phyloP scores from a whole-genome alignment of 2,797 vertebrate genomes.

The Lophotriccus pileatus region DNA sequence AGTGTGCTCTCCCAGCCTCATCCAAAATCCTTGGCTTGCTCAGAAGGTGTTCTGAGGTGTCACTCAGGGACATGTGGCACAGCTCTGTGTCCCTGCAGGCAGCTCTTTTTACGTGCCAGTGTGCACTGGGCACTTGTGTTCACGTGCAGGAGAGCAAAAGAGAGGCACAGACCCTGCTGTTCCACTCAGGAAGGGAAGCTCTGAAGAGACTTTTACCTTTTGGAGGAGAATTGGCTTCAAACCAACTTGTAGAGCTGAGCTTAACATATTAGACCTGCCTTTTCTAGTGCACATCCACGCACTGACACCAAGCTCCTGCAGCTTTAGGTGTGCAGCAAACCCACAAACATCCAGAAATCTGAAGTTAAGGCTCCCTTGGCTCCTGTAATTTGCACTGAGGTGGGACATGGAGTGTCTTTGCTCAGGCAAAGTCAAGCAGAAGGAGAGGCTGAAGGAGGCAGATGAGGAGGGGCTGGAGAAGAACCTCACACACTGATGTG shows the following conservation, averaged over 20 bases:
- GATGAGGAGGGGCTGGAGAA: background rate
- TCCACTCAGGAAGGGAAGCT: background rate
- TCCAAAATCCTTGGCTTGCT: background rate
- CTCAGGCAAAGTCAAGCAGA: background rate
- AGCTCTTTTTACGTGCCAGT: background rate
- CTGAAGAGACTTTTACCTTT: background rate
- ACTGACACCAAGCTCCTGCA: background rate
- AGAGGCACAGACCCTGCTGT: background rate
- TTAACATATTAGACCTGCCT: background rate
- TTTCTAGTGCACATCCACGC: background rate
- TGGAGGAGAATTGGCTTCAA: background rate
- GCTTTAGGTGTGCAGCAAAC: background rate
- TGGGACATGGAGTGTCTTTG: background rate
- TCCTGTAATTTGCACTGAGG: background rate
- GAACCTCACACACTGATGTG: background rate
- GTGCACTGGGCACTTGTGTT: fast-evolving
- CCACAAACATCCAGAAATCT: slow-evolving; percentile 10
- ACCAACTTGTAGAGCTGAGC: background rate
- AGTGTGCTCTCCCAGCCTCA: background rate
- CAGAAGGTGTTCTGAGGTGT: background rate
- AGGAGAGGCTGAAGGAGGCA: background rate
- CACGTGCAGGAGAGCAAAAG: background rate
- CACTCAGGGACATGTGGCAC: background rate
- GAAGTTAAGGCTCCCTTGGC: slow-evolving; percentile 11
- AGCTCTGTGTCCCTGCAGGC: background rate